These are phyloP conservation scores for Eumaeus atala DNA, from an alignment of 1,140 invertebrate species.

Conservation along the genomic window DNA sequence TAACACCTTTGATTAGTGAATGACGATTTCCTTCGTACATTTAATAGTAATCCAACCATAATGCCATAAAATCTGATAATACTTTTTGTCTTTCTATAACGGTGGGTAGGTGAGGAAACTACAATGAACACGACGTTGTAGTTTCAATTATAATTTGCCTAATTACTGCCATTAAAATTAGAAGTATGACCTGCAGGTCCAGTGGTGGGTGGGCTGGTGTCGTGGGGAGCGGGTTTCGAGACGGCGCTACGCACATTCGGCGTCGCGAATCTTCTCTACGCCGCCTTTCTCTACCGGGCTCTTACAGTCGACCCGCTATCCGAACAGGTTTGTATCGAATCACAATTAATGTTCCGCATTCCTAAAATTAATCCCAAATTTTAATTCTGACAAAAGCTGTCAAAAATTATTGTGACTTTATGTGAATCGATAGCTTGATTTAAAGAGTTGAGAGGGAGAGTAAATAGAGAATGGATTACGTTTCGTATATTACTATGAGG, in stretches of 20 bases:
- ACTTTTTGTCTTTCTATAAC: too few relatives aligned
- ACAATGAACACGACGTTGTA: too few relatives aligned
- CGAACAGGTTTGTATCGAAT: slow-evolving; percentile 29
- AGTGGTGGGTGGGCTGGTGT: slow-evolving; percentile 39
- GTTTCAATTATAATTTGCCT: too few relatives aligned
- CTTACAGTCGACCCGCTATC: slow-evolving; percentile 36
- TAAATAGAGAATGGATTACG: too few relatives aligned
- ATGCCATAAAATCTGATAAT: too few relatives aligned
- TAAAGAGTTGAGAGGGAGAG: too few relatives aligned
- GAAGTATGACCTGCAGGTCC: slow-evolving; percentile 30
- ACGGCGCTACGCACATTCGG: slow-evolving; percentile 40
- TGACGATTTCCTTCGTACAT: too few relatives aligned
- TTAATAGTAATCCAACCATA: too few relatives aligned
- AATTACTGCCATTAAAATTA: neutral
- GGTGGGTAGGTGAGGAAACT: too few relatives aligned
- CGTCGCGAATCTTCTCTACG: slow-evolving; percentile 53
- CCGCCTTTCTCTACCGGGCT: slow-evolving; percentile 36
- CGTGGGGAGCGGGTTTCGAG: slow-evolving; percentile 45
- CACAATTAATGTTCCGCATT: neutral
- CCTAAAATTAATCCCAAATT: neutral
- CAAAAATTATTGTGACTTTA: neutral
- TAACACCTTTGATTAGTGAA: too few relatives aligned
- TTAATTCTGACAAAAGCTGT: neutral
- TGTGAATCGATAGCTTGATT: too few relatives aligned
- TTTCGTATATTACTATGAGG: too few relatives aligned